Conservation (phyloP, 2,797 vertebrate genomes). For the Myripristis murdjan region DNA sequence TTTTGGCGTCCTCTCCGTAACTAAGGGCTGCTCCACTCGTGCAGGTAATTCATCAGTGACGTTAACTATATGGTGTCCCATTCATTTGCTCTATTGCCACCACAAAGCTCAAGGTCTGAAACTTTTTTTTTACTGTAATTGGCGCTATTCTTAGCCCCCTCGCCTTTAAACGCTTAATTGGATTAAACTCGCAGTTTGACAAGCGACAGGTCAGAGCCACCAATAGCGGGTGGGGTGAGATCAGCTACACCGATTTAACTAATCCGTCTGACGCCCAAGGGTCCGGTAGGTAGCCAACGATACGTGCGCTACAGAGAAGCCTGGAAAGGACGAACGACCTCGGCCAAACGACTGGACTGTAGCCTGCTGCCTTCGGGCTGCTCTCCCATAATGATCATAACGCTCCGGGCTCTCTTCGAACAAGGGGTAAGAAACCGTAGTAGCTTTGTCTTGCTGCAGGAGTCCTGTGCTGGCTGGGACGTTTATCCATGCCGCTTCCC, state of each 20-base stretch:
- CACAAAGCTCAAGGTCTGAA: slow-evolving; percentile 57
- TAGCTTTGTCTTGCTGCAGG: slow-evolving; percentile 67
- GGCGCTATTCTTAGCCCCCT: slow-evolving; percentile 84
- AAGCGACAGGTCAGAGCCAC: slow-evolving; percentile 77
- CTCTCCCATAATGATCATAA: slow-evolving; percentile 78
- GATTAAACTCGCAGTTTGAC: slow-evolving; percentile 83
- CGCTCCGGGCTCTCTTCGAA: slow-evolving; percentile 82
- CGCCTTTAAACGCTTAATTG: slow-evolving; percentile 85
- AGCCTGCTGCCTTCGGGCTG: slow-evolving; percentile 61
- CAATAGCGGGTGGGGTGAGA: slow-evolving; percentile 76
- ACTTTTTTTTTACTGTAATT: slow-evolving; percentile 70
- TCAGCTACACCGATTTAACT: slow-evolving; percentile 76
- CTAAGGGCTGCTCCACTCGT: slow-evolving; percentile 61
- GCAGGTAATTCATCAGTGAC: slow-evolving; percentile 72
- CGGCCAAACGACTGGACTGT: slow-evolving; percentile 43
- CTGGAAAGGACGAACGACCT: slow-evolving; percentile 72
- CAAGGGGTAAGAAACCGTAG: slow-evolving; percentile 78
- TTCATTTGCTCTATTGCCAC: slow-evolving; percentile 55
- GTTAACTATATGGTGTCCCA: slow-evolving; percentile 55
- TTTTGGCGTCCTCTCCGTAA: slow-evolving; percentile 74
- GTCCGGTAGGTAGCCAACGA: slow-evolving; percentile 67
- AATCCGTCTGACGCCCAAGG: slow-evolving; percentile 81
- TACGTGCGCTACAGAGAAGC: slow-evolving; percentile 61
- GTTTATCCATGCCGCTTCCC: slow-evolving; percentile 62
- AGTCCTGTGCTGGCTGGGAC: slow-evolving; percentile 68